Evolutionary conservation across 2,888 invertebrate species (phyloP).

Genomic region (Tachystola acroxantha): DNA sequence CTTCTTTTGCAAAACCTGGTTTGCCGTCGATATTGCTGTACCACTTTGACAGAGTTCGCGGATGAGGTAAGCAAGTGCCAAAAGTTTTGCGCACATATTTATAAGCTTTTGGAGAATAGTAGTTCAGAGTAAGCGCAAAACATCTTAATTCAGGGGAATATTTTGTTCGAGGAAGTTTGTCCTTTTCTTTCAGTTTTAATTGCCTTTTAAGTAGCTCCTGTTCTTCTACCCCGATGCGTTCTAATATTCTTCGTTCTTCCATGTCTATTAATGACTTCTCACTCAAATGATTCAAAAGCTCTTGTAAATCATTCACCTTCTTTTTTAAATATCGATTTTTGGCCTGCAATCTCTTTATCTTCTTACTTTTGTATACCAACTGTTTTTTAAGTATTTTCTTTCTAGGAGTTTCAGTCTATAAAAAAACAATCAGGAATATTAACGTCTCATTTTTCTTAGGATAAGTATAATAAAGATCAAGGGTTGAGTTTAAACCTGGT

Average conservation of each 20-base stretch:
- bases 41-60: slow-evolving; percentile 20
- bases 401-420: too few relatives aligned
- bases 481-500: too few relatives aligned
- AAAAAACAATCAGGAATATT: too few relatives aligned
- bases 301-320: slow-evolving; percentile 3
- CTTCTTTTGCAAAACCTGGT: slow-evolving; percentile 18
- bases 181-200: slow-evolving; percentile 3
- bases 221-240: slow-evolving; percentile 9
- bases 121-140: slow-evolving; percentile 9
- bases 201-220: slow-evolving; percentile 8
- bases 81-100: slow-evolving; percentile 21
- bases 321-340: slow-evolving; percentile 6
- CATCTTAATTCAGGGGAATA: slow-evolving; percentile 9
- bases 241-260: slow-evolving; percentile 6
- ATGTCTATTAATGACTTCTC: slow-evolving; percentile 6
- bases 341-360: slow-evolving; percentile 9
- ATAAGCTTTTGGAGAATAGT: slow-evolving; percentile 19
- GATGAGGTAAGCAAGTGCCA: slow-evolving; percentile 8
- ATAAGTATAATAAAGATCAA: too few relatives aligned
- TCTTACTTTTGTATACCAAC: slow-evolving; percentile 1
- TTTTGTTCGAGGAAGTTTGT: slow-evolving; percentile 4
- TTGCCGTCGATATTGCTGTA: slow-evolving; percentile 15
- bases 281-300: slow-evolving; percentile 3
- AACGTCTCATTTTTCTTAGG: too few relatives aligned
- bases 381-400: too few relatives aligned